A percentile compares a stretch with the other conserved stretches of the same genome.
Conservation (phyloP, 1,140 invertebrate genomes). For the Microplitis demolitor region DNA sequence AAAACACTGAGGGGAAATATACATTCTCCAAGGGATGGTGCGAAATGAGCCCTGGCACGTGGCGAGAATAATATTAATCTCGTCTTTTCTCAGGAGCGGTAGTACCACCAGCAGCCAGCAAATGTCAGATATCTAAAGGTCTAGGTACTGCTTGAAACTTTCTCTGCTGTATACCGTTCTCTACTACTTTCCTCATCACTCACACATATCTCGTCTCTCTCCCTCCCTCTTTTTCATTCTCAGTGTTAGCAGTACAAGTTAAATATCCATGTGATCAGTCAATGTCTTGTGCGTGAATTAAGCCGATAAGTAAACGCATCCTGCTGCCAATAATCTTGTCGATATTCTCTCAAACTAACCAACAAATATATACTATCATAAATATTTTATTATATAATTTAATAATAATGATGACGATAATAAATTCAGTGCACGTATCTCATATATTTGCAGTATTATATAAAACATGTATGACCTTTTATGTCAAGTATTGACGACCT, state of each 20-base stretch:
- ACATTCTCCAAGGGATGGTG: slow-evolving; percentile 21
- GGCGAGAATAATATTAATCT: slow-evolving; percentile 30
- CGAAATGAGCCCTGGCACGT: slow-evolving; percentile 28
- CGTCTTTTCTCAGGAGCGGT: slow-evolving; percentile 1
- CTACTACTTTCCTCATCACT: background rate
- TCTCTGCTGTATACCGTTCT: background rate
- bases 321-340: background rate
- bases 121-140: slow-evolving; percentile 19
- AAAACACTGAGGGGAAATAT: slow-evolving; percentile 11
- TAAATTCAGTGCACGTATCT: too few relatives aligned
- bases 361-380: too few relatives aligned
- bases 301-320: slow-evolving; percentile 20
- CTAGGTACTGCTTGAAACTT: background rate
- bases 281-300: slow-evolving; percentile 21
- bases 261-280: slow-evolving; percentile 11
- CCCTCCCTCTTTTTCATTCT: background rate
- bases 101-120: background rate
- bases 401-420: too few relatives aligned
- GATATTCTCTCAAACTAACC: too few relatives aligned
- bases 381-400: too few relatives aligned
- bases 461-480: too few relatives aligned
- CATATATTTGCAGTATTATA: too few relatives aligned
- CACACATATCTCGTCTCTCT: background rate
- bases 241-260: background rate
- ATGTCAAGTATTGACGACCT: too few relatives aligned